Percentiles rank a stretch among this genome's conserved stretches.
phyloP scores from a whole-genome alignment of 2,888 invertebrate genomes.

The Platynereis dumerilii region DNA sequence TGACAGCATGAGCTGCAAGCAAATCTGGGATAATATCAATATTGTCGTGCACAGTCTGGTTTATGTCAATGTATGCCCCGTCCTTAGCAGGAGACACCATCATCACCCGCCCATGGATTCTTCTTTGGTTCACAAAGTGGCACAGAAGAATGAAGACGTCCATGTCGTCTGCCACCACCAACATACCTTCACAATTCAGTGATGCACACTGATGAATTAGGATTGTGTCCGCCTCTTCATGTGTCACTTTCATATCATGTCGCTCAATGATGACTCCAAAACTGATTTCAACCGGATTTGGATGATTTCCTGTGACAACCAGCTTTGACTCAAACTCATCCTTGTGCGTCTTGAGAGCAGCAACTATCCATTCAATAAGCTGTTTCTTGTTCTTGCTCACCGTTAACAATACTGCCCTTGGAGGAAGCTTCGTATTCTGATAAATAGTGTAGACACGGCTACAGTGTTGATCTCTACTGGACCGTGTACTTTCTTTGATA shows the following conservation, averaged over 20 bases:
- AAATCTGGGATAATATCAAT: constrained; percentile 3
- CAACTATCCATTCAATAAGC: constrained; percentile 3
- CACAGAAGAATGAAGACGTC: constrained; percentile 1
- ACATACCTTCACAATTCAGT: constrained; percentile 1
- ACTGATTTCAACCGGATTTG: too few relatives aligned
- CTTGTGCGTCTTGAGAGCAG: constrained; percentile 5
- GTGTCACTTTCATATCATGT: too few relatives aligned
- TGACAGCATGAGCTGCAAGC: constrained; percentile 18
- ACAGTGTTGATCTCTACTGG: too few relatives aligned
- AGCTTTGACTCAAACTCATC: constrained; percentile 4
- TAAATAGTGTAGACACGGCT: too few relatives aligned
- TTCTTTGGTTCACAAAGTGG: constrained; percentile 4
- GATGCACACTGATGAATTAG: background rate
- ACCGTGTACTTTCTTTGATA: background rate
- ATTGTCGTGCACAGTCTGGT: constrained; percentile 8
- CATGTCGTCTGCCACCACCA: background rate
- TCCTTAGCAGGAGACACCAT: constrained; percentile 11
- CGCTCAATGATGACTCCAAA: too few relatives aligned
- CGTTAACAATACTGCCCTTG: constrained; percentile 6
- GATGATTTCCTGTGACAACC: too few relatives aligned
- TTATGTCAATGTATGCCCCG: constrained; percentile 10
- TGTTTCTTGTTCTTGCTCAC: constrained; percentile 11
- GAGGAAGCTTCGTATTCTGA: too few relatives aligned
- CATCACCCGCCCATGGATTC: background rate
- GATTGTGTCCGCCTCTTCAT: too few relatives aligned